Percentiles rank a stretch among this genome's conserved stretches.
phyloP scores from a whole-genome alignment of 2,888 invertebrate genomes.

The Apodemia hepburni region DNA sequence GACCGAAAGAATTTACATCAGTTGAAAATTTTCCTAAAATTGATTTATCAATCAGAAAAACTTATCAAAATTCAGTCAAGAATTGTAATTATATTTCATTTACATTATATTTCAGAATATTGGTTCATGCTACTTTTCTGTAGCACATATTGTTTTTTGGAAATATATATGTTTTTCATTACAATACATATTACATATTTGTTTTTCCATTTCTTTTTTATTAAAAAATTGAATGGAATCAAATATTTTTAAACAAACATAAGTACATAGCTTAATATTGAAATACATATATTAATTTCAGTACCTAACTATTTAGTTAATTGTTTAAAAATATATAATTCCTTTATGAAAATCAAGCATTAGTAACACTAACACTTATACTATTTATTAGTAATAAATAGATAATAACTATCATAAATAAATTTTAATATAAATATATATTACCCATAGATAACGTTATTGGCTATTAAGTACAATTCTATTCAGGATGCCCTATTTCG shows the following conservation, averaged over 20 bases:
- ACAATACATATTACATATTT: neutral
- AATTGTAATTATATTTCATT: neutral
- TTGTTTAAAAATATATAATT: neutral
- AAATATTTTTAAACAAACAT: neutral
- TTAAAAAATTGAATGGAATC: neutral
- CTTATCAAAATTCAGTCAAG: neutral
- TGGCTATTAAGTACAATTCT: conserved; percentile 28
- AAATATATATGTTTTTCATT: neutral
- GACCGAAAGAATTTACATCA: neutral
- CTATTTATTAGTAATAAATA: conserved; percentile 31
- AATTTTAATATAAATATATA: conserved; percentile 16
- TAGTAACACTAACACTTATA: conserved; percentile 46
- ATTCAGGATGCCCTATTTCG: neutral
- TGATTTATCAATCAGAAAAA: conserved; percentile 15
- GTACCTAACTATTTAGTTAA: neutral
- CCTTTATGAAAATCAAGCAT: conserved; percentile 35
- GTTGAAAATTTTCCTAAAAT: conserved; percentile 19
- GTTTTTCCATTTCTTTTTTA: neutral
- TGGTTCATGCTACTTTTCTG: conserved; percentile 5
- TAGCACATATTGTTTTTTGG: neutral
- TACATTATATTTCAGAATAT: neutral
- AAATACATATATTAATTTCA: neutral
- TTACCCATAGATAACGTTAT: conserved; percentile 21
- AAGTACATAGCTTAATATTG: neutral
- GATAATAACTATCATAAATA: conserved; percentile 5